Conservation (phyloP, 2,113 vertebrate species). For the Salvelinus fontinalis region DNA sequence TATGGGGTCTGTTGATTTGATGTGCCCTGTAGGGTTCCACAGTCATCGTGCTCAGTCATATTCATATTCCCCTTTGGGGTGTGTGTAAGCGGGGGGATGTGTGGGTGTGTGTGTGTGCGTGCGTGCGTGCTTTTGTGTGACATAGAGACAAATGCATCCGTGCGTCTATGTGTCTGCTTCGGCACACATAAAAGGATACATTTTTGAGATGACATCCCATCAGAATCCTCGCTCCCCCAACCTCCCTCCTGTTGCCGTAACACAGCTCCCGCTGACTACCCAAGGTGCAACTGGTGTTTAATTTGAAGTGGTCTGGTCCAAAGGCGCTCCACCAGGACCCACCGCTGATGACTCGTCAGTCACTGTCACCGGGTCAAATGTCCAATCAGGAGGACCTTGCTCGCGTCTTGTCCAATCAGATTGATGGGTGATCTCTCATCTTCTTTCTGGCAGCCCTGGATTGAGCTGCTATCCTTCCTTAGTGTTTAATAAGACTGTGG, state of each 20-base stretch:
- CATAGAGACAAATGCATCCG: too few species aligned
- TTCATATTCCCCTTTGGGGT: not conserved
- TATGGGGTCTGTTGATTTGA: not conserved
- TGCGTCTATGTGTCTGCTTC: not conserved
- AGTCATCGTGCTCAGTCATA: not conserved
- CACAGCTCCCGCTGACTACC: not conserved
- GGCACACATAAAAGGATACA: too few species aligned
- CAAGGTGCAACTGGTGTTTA: constrained; percentile 41
- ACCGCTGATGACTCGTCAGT: constrained; percentile 60
- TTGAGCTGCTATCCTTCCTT: not conserved
- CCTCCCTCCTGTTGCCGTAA: not conserved
- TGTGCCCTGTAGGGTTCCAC: not conserved
- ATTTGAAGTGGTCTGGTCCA: constrained; percentile 50
- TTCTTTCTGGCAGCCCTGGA: not conserved
- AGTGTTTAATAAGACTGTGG: not conserved
- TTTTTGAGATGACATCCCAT: not conserved
- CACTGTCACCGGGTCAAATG: constrained; percentile 64
- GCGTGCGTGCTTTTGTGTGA: constrained; percentile 5
- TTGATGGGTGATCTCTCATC: constrained; percentile 63
- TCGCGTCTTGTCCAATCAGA: constrained; percentile 53
- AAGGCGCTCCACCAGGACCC: constrained; percentile 23
- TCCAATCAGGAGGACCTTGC: constrained; percentile 72
- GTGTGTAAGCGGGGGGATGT: not conserved
- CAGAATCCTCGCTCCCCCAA: not conserved
- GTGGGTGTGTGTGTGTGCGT: not conserved